Evolutionary conservation across 1,140 invertebrate genomes (phyloP), one percentile per base, ranked within the genome.

Genomic region (Bombus sibiricus): DNA sequence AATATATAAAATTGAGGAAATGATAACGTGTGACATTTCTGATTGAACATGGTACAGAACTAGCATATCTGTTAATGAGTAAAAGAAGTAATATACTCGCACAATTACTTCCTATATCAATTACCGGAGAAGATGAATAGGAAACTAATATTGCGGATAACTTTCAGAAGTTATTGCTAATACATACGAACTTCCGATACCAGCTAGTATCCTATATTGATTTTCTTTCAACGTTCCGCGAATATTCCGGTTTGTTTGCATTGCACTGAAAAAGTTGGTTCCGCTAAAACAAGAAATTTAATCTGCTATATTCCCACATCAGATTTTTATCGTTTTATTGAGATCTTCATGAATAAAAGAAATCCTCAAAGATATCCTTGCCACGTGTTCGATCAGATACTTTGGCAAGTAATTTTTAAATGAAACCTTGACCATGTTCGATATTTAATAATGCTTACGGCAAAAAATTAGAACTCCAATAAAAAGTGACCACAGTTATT

Each of bases 271-370:
- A 78, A 43, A 43, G 28, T 66, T 78, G 9, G 59, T 25, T 18
- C 25, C 25, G 15, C 13, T 62, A 8, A 53, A 53, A 53, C 47
- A 22, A 62, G 13, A 76, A 59, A 62, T 39, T 34, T 34, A 76
- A 76, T 62, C 59, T 41, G 32, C 47, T 22, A 53, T 53, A 53
- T 53, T 53, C 47, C 47, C 15, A 34, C 74, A 37, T 76, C 34
- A 77, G 13, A n/a, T 28, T 62, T 22, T 53, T 6, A 53, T 53
- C 47, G 18, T 53, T 53, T 76, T 62, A 76, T 76, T 62, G 25
- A 53, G 37, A 37, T 77, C 34, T 62, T 34, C 53, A 39, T 77
- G 75, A 62, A 77, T 77, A 62, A 77, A 77, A n/a, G 25, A 39
- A 34, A 32, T 57, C 1, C 13, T 39, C 37, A 15, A 62, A 53